A percentile compares a stretch with the other conserved stretches of the same genome.
Conservation (phyloP, 2,888 invertebrate species). For the Willowsia nigromaculata region DNA sequence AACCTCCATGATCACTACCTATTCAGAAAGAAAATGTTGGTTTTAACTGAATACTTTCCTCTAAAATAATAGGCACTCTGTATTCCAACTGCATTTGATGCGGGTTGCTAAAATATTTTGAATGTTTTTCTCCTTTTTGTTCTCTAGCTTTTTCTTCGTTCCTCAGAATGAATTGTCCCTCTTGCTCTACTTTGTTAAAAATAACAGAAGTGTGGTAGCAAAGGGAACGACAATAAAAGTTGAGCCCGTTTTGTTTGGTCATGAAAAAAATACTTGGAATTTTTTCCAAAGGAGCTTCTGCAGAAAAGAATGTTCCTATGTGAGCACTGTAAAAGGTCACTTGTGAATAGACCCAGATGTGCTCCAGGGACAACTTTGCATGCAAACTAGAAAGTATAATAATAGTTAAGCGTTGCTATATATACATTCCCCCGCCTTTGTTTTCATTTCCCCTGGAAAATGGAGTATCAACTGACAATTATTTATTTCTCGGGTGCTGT, state of each 20-base stretch:
- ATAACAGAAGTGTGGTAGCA: background rate
- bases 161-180: background rate
- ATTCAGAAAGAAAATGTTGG: background rate
- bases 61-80: background rate
- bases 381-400: constrained; percentile 2
- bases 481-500: background rate
- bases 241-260: background rate
- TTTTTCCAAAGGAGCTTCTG: background rate
- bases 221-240: background rate
- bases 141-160: background rate
- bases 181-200: background rate
- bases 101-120: background rate
- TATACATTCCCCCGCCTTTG: background rate
- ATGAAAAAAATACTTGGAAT: constrained; percentile 29
- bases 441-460: background rate
- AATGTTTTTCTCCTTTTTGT: background rate
- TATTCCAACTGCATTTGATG: background rate
- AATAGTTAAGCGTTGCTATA: background rate
- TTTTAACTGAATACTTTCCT: background rate
- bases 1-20: background rate
- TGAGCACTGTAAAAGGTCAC: constrained; percentile 4
- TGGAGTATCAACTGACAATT: background rate
- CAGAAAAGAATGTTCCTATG: background rate
- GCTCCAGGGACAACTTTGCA: constrained; percentile 18
- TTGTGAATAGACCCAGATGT: background rate